Evolutionary conservation across 2,113 vertebrate species (phyloP), one percentile per base, ranked within the genome.

Genomic region (Eleginops maclovinus): DNA sequence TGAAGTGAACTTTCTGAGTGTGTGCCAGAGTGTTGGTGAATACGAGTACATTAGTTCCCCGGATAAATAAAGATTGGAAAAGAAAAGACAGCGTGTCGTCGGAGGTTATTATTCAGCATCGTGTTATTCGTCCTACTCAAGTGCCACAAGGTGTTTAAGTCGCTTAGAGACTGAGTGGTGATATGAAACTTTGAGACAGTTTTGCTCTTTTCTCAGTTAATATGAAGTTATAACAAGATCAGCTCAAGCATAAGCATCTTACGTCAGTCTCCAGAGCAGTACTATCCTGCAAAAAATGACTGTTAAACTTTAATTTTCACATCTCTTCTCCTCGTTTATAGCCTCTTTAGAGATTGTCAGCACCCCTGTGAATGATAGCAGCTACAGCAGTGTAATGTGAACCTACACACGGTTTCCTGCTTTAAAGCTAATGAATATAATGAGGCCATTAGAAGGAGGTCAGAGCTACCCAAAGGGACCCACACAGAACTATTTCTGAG

Each of bases 371-470:
- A 56, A 31, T 31, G 16, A 11, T 31, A 28, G 62, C 49, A 44
- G 44, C 43, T 21, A 0, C n/a, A 5, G 10, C 4, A 54, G 40
- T 56, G 4, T 60, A 81, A 60, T 49, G 53, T 40, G 12, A 49
- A 68, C 72, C 76, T 72, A 77, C 53, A 64, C 61, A 51, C 9
- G 14, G 40, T 36, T 60, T 74, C 68, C 53, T 50, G 47, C 60
- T 75, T 67, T 56, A 59, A 56, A 77, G 41, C 53, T 79, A 77
- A 80, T 75, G 49, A 61, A 76, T 55, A 65, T 76, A 87, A 88
- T 83, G 73, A 87, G 79, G 84, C 22, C 77, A 77, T 75, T 67
- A 77, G 56, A 85, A 87, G 28, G 81, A 88, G 84, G 86, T 65
- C 82, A 74, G 64, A 66, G 65, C 22, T 64, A 77, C 81, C 68